Percentiles rank a stretch among this genome's conserved stretches.
Conservation (phyloP, 2,797 vertebrate genomes). For the Clarias pachynema region DNA sequence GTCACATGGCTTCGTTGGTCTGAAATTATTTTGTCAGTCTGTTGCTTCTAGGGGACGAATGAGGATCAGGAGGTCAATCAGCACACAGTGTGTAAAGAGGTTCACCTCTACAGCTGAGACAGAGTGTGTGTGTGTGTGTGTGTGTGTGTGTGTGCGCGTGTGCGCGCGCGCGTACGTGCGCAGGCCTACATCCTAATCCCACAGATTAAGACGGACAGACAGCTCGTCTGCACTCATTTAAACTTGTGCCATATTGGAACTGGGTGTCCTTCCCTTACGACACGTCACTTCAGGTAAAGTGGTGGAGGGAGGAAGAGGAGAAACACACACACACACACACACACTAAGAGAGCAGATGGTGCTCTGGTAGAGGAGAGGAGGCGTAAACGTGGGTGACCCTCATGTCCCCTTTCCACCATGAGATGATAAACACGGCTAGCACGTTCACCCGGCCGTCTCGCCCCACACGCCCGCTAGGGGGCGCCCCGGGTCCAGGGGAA, state of each 20-base stretch:
- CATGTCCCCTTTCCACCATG: not conserved
- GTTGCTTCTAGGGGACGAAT: not conserved
- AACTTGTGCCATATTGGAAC: not conserved
- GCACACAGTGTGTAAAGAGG: not conserved
- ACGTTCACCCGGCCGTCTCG: not conserved
- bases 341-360: not conserved
- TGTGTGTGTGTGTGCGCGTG: no score
- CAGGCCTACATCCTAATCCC: no score
- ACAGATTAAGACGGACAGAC: not conserved
- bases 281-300: not conserved
- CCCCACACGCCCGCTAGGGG: not conserved
- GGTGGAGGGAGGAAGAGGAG: not conserved
- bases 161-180: no score
- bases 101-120: not conserved
- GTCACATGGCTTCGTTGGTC: not conserved
- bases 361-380: not conserved
- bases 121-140: not conserved
- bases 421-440: not conserved
- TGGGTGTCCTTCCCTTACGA: not conserved
- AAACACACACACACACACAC: not conserved
- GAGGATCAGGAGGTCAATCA: not conserved
- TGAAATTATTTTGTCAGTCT: not conserved
- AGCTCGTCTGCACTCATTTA: not conserved
- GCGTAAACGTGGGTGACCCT: not conserved
- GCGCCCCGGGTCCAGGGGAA: not conserved